phyloP scores from a whole-genome alignment of 2,113 vertebrate genomes.

The Gambusia affinis region DNA sequence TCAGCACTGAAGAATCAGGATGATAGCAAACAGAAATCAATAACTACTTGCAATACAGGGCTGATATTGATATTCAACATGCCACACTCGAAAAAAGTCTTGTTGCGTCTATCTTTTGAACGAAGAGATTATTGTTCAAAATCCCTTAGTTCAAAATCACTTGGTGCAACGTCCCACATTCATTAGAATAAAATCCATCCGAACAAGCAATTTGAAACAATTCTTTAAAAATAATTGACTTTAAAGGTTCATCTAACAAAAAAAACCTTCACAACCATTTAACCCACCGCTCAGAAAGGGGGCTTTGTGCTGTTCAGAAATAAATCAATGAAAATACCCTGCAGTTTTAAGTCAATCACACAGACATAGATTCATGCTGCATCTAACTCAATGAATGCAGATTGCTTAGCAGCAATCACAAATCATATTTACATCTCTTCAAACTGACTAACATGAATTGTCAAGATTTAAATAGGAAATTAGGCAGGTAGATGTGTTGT shows the following conservation, averaged over 20 bases:
- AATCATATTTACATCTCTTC: constrained; percentile 13
- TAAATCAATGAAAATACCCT: constrained; percentile 51
- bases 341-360: constrained; percentile 58
- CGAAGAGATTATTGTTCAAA: too few relatives aligned
- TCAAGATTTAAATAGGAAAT: neutral
- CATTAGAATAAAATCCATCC: too few relatives aligned
- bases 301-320: neutral
- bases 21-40: neutral
- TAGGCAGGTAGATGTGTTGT: neutral
- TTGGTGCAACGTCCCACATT: too few relatives aligned
- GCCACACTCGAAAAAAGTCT: neutral
- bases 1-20: constrained; percentile 31
- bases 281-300: neutral
- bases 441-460: constrained; percentile 10
- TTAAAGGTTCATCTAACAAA: too few relatives aligned
- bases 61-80: neutral
- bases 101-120: neutral
- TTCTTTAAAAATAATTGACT: too few relatives aligned
- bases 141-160: too few relatives aligned
- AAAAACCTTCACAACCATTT: neutral
- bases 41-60: neutral
- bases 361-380: constrained; percentile 24
- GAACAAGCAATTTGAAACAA: too few relatives aligned
- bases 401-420: constrained; percentile 14
- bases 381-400: constrained; percentile 30